phyloP scores from a whole-genome alignment of 2,888 invertebrate genomes.

The Chalcosyrphus nemorum region DNA sequence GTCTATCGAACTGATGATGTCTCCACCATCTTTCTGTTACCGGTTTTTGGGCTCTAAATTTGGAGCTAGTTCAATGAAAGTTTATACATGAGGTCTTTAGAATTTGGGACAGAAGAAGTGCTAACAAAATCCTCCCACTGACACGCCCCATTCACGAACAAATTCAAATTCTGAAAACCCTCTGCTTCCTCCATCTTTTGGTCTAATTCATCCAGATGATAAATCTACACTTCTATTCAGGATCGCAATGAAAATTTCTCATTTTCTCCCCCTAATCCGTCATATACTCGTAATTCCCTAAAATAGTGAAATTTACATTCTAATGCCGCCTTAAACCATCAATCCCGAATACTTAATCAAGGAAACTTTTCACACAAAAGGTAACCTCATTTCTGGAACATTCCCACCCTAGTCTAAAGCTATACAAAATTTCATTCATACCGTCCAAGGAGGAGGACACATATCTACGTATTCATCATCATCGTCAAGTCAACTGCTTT shows the following conservation, averaged over 20 bases:
- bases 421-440: conserved; percentile 32
- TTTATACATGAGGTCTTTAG: too few relatives aligned
- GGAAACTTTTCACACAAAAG: conserved; percentile 45
- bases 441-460: conserved; percentile 52
- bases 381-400: conserved; percentile 12
- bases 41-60: too few relatives aligned
- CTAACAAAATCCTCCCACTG: too few relatives aligned
- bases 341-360: conserved; percentile 46
- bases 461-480: conserved; percentile 63
- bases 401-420: not conserved
- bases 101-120: too few relatives aligned
- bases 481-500: conserved; percentile 51
- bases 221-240: not conserved
- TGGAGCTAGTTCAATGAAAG: too few relatives aligned
- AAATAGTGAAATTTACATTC: conserved; percentile 32
- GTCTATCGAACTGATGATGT: too few relatives aligned
- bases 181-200: too few relatives aligned
- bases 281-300: conserved; percentile 24
- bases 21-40: too few relatives aligned
- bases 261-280: not conserved
- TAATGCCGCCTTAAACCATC: conserved; percentile 32
- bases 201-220: not conserved
- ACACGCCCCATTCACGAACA: too few relatives aligned
- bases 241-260: not conserved
- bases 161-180: too few relatives aligned